phyloP scores from a whole-genome alignment of 1,140 invertebrate species.

The Macrobrachium nipponense region DNA sequence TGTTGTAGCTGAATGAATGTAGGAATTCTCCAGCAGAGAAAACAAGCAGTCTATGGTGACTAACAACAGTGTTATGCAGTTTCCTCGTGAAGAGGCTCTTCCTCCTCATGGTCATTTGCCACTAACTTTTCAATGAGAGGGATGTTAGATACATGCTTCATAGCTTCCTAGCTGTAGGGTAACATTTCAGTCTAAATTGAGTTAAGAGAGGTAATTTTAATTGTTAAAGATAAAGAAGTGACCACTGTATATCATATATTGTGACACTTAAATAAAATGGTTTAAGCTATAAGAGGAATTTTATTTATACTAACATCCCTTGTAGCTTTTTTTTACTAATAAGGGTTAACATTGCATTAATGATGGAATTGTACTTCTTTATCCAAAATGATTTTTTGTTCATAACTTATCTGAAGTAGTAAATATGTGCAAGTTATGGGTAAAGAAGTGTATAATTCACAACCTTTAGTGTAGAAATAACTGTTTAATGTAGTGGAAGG shows the following conservation, averaged over 20 bases:
- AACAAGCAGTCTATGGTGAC: conserved; percentile 34
- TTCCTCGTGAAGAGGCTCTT: conserved; percentile 19
- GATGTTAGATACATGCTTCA: conserved; percentile 58
- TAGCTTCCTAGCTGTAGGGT: conserved; percentile 55
- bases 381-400: too few relatives aligned
- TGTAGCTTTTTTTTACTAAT: not conserved
- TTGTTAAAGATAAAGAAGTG: conserved; percentile 57
- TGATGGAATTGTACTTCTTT: too few relatives aligned
- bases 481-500: too few relatives aligned
- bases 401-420: too few relatives aligned
- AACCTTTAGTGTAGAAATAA: too few relatives aligned
- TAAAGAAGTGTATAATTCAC: too few relatives aligned
- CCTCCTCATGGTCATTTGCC: conserved; percentile 19
- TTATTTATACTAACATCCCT: conserved; percentile 41
- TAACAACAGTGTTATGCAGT: conserved; percentile 27
- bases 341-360: too few relatives aligned
- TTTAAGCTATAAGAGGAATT: conserved; percentile 51
- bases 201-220: conserved; percentile 55
- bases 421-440: too few relatives aligned
- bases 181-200: conserved; percentile 52
- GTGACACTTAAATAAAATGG: conserved; percentile 61
- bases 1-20: not conserved
- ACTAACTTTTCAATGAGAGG: conserved; percentile 41
- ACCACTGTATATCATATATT: conserved; percentile 62
- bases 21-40: conserved; percentile 38